These are phyloP conservation scores for Enoplosus armatus DNA, from an alignment of 2,797 vertebrate genomes.

Conservation along the genomic window DNA sequence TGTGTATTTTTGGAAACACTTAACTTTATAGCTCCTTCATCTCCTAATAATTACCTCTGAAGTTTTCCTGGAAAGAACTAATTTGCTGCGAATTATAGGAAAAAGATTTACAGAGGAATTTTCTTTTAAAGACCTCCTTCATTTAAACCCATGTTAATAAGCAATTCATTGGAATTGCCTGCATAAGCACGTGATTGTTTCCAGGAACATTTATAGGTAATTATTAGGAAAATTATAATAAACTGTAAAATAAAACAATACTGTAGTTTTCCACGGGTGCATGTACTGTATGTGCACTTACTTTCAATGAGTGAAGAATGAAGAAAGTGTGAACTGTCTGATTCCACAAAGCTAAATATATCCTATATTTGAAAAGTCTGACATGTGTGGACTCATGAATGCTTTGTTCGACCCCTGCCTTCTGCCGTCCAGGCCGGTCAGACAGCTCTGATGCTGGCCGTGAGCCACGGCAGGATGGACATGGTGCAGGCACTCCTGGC, in stretches of 20 bases:
- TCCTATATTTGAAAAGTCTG: not conserved
- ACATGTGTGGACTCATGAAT: not conserved
- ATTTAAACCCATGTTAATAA: not conserved
- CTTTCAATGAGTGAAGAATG: not conserved
- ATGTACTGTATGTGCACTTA: not conserved
- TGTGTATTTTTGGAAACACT: not conserved
- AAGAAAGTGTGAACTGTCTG: not conserved
- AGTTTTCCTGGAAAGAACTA: not conserved
- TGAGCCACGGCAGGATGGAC: conserved; percentile 95
- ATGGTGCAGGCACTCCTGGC: conserved; percentile 95
- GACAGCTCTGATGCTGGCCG: conserved; percentile 97
- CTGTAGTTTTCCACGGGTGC: not conserved
- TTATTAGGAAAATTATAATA: not conserved
- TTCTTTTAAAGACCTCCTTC: not conserved
- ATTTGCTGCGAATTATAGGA: not conserved
- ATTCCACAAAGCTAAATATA: not conserved
- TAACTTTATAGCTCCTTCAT: not conserved
- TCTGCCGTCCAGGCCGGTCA: conserved; percentile 90
- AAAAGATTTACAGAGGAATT: not conserved
- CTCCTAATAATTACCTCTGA: not conserved
- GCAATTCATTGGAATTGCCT: not conserved
- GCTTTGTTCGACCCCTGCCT: not conserved
- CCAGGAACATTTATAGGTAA: not conserved
- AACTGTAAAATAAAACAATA: not conserved
- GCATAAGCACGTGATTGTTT: not conserved